Evolutionary conservation across 2,113 vertebrate species (phyloP).

Genomic region (Pluvialis apricaria): DNA sequence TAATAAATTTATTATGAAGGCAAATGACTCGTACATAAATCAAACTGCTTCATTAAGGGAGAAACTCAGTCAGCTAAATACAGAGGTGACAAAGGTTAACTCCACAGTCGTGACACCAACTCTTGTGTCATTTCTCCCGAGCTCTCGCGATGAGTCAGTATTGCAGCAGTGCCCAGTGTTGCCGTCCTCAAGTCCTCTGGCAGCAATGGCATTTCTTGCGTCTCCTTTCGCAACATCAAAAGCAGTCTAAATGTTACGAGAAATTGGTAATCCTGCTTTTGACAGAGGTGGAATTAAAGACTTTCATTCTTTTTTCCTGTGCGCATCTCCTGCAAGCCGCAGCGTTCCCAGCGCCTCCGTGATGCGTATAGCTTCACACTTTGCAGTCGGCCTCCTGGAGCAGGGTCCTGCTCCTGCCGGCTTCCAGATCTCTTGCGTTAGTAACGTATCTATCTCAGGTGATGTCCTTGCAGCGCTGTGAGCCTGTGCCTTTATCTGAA

Average conservation of each 20-base stretch:
- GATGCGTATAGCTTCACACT: accelerated
- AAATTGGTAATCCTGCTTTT: not conserved
- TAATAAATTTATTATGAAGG: slow-evolving; percentile 76
- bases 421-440: not conserved
- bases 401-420: not conserved
- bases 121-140: not conserved
- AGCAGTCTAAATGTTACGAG: not conserved
- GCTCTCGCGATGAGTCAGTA: not conserved
- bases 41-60: slow-evolving; percentile 59
- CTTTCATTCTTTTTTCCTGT: not conserved
- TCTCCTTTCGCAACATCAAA: not conserved
- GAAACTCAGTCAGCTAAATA: slow-evolving; percentile 16
- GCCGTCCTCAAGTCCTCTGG: not conserved
- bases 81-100: slow-evolving; percentile 58
- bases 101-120: not conserved
- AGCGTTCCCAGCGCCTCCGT: accelerated
- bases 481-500: not conserved
- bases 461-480: not conserved
- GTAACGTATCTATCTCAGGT: accelerated
- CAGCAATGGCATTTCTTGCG: not conserved
- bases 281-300: not conserved
- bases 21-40: slow-evolving; percentile 64
- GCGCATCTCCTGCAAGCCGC: accelerated
- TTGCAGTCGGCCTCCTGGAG: accelerated
- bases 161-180: not conserved